These are phyloP conservation scores for Asbolus verrucosus DNA, from an alignment of 1,140 invertebrate species.

Conservation along the genomic window DNA sequence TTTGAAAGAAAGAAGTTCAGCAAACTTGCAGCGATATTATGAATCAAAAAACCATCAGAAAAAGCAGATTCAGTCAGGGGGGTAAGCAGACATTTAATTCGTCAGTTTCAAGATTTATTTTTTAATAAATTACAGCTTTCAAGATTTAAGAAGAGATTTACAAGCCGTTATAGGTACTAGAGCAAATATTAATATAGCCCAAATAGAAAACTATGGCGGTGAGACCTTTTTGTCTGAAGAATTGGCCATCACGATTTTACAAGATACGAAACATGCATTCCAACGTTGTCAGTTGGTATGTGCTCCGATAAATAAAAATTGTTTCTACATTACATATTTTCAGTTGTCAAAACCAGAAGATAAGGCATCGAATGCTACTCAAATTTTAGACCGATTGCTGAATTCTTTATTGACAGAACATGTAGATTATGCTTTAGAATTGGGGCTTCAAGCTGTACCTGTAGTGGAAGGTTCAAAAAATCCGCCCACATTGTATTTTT, in stretches of 20 bases:
- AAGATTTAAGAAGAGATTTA: constrained; percentile 91
- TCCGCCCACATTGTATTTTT: constrained; percentile 91
- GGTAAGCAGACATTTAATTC: too few species aligned
- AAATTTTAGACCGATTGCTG: constrained; percentile 89
- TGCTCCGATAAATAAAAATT: too few species aligned
- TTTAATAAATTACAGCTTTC: constrained; percentile 79
- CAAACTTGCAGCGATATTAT: constrained; percentile 89
- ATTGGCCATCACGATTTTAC: constrained; percentile 92
- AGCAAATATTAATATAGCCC: constrained; percentile 93
- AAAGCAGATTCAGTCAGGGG: constrained; percentile 78
- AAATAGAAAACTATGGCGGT: constrained; percentile 95
- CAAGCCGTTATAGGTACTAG: constrained; percentile 93
- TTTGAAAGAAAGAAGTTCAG: constrained; percentile 79
- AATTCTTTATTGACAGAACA: constrained; percentile 92
- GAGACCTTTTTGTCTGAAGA: constrained; percentile 98
- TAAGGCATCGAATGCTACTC: constrained; percentile 81
- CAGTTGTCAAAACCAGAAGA: constrained; percentile 87
- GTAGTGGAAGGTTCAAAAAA: constrained; percentile 85
- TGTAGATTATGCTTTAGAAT: constrained; percentile 95
- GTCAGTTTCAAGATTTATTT: too few species aligned
- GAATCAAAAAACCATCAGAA: constrained; percentile 95
- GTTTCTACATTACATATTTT: constrained; percentile 57
- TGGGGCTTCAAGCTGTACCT: constrained; percentile 92
- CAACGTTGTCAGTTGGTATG: constrained; percentile 87
- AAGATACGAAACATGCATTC: constrained; percentile 92